A percentile compares a stretch with the other conserved stretches of the same genome.
phyloP scores from a whole-genome alignment of 1,140 invertebrate species.

The Radopholus similis region DNA sequence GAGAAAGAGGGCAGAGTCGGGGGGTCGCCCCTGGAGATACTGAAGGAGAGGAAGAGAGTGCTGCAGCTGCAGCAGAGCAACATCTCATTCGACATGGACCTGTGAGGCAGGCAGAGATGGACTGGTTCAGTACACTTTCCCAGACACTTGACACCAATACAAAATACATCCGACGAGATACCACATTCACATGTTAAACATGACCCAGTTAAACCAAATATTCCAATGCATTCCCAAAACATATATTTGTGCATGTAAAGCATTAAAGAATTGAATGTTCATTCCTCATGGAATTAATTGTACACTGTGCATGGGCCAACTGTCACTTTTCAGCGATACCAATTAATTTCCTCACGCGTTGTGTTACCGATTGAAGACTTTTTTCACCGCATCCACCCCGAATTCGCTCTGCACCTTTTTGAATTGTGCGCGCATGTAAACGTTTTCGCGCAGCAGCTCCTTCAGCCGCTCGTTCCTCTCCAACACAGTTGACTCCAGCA shows the following conservation, averaged over 20 bases:
- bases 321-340: too few species aligned
- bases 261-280: too few species aligned
- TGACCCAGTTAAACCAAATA: too few species aligned
- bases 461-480: conserved; percentile 25
- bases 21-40: not conserved
- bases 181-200: too few species aligned
- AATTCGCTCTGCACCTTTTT: conserved; percentile 16
- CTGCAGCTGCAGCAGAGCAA: not conserved
- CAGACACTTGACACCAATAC: too few species aligned
- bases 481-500: conserved; percentile 26
- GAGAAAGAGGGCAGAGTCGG: not conserved
- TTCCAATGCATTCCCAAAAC: too few species aligned
- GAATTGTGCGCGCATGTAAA: conserved; percentile 15
- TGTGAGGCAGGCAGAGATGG: too few species aligned
- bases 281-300: too few species aligned
- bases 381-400: conserved; percentile 31
- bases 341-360: not conserved
- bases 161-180: too few species aligned
- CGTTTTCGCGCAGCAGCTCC: conserved; percentile 22
- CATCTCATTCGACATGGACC: not conserved
- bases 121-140: too few species aligned
- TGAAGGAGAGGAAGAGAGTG: not conserved
- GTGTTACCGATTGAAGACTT: conserved; percentile 18
- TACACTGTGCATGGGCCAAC: too few species aligned
- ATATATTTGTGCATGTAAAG: too few species aligned